Evolutionary conservation across 2,888 invertebrate species (phyloP).

Genomic region (Seira sanloemensis): DNA sequence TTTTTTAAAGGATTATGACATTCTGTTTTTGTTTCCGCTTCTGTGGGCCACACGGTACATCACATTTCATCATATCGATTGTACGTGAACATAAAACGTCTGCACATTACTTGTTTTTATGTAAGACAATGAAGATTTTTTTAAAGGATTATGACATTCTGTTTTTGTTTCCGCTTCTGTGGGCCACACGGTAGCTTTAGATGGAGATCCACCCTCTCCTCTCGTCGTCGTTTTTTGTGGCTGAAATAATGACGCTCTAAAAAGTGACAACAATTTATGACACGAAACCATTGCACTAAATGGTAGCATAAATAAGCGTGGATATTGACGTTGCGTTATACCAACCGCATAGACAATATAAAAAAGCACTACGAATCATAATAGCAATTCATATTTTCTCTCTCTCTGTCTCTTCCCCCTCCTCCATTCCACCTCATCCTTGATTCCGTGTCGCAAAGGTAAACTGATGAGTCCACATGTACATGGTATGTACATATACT

Average conservation of each 20-base stretch:
- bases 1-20: too few relatives aligned
- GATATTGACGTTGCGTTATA: conserved; percentile 1
- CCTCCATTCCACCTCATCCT: not conserved
- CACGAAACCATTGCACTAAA: conserved; percentile 71
- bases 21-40: conserved; percentile 20
- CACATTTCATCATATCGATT: conserved; percentile 1
- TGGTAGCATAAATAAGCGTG: conserved; percentile 31
- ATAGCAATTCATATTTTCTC: conserved; percentile 17
- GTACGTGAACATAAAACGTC: conserved; percentile 27
- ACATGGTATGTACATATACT: too few relatives aligned
- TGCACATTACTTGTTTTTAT: too few relatives aligned
- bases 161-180: conserved; percentile 14
- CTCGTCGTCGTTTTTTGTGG: not conserved
- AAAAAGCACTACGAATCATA: conserved; percentile 33
- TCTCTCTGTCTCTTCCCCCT: conserved; percentile 19
- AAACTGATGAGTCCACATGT: too few relatives aligned
- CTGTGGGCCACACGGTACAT: conserved; percentile 13
- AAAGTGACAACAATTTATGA: conserved; percentile 73
- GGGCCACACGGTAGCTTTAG: not conserved
- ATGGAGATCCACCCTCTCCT: conserved; percentile 1
- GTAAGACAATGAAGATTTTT: too few relatives aligned
- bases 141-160: conserved; percentile 1
- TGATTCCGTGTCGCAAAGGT: too few relatives aligned
- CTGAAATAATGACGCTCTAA: conserved; percentile 29
- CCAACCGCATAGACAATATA: conserved; percentile 6